These are phyloP conservation scores for Lepidothrix coronata DNA, from an alignment of 2,113 vertebrate genomes.

Conservation along the genomic window DNA sequence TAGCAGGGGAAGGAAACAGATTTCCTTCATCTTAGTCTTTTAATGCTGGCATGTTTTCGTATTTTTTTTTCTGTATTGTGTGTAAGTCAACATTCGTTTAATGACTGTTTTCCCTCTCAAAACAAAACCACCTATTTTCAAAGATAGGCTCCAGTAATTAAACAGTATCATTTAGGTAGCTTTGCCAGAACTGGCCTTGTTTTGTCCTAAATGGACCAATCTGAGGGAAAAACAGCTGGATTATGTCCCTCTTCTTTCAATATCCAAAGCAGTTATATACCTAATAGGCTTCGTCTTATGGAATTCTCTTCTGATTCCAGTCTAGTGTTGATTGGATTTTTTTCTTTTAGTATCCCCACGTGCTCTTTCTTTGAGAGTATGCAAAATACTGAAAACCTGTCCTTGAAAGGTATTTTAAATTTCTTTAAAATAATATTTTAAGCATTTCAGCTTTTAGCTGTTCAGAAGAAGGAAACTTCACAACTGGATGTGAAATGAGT, in stretches of 20 bases:
- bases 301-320: neutral
- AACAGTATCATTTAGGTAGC: neutral
- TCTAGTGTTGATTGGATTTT: neutral
- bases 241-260: neutral
- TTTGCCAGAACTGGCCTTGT: neutral
- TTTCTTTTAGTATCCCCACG: neutral
- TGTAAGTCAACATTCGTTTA: neutral
- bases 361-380: neutral
- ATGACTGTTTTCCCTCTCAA: neutral
- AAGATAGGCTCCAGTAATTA: neutral
- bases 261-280: neutral
- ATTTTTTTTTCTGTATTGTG: neutral
- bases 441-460: neutral
- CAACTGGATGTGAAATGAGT: neutral
- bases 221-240: neutral
- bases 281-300: fast-evolving
- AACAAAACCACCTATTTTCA: neutral
- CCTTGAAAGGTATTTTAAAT: neutral
- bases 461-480: neutral
- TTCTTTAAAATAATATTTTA: neutral
- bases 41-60: neutral
- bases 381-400: neutral
- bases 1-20: neutral
- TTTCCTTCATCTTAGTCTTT: neutral
- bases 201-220: neutral